Conservation (phyloP, 2,888 invertebrate species). For the Drosophila falleni region DNA sequence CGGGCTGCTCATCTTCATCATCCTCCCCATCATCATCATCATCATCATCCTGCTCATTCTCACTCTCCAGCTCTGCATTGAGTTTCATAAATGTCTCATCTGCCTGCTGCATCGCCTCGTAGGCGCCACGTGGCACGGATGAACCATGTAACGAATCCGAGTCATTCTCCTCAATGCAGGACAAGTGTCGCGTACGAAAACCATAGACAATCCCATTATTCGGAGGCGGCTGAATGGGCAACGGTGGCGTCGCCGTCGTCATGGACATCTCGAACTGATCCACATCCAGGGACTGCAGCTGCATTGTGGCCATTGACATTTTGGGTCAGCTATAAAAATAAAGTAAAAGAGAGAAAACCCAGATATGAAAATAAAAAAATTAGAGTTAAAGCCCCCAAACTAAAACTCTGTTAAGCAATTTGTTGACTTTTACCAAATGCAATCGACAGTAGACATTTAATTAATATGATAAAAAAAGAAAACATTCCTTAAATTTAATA, state of each 20-base stretch:
- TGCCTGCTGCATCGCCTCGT: constrained; percentile 83
- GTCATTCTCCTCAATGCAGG: constrained; percentile 85
- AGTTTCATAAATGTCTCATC: constrained; percentile 83
- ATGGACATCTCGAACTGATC: constrained; percentile 47
- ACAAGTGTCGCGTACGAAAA: constrained; percentile 84
- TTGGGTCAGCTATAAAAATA: constrained; percentile 14
- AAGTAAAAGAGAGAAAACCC: background rate
- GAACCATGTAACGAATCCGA: constrained; percentile 84
- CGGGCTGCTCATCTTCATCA: constrained; percentile 38
- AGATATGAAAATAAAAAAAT: background rate
- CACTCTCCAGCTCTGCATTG: constrained; percentile 36
- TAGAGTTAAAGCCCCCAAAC: background rate
- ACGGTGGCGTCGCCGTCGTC: constrained; percentile 49
- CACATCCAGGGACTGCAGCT: constrained; percentile 41
- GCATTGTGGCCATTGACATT: constrained; percentile 61
- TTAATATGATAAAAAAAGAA: too few relatives aligned
- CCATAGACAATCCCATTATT: constrained; percentile 79
- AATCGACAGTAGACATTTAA: too few relatives aligned
- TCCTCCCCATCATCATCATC: constrained; percentile 11
- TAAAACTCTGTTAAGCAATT: background rate
- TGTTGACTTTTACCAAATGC: too few relatives aligned
- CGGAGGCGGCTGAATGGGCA: constrained; percentile 58
- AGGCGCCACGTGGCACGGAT: constrained; percentile 80
- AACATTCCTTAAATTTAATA: too few relatives aligned
- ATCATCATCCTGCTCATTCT: constrained; percentile 32